phyloP scores from a whole-genome alignment of 2,888 invertebrate species.

The Polymixis flavicincta region DNA sequence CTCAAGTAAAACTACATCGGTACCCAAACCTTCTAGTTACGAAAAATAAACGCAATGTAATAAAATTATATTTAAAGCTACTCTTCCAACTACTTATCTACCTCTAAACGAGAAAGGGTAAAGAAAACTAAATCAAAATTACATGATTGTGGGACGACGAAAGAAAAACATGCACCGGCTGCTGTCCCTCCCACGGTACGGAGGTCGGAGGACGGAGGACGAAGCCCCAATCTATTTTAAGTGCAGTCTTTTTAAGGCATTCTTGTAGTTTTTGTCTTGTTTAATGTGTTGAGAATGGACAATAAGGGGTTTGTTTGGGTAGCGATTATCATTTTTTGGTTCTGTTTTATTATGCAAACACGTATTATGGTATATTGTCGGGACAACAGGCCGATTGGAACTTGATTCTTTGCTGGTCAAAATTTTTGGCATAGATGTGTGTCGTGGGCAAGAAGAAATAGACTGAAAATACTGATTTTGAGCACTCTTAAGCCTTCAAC shows the following conservation, averaged over 20 bases:
- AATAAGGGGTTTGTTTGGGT: background rate
- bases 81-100: constrained; percentile 7
- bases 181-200: constrained; percentile 38
- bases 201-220: constrained; percentile 14
- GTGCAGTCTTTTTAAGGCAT: constrained; percentile 41
- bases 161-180: constrained; percentile 43
- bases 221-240: constrained; percentile 43
- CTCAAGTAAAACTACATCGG: too few species aligned
- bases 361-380: too few species aligned
- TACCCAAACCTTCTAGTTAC: too few species aligned
- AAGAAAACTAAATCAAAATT: constrained; percentile 54
- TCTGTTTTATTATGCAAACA: background rate
- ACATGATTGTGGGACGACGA: constrained; percentile 35
- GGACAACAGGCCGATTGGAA: too few species aligned
- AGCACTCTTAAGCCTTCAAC: too few species aligned
- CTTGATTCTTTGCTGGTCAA: background rate
- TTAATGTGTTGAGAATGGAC: background rate
- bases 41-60: background rate
- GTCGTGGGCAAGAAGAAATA: too few species aligned
- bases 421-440: background rate
- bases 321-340: background rate
- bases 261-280: constrained; percentile 23
- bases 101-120: constrained; percentile 20
- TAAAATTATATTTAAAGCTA: constrained; percentile 13
- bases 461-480: too few species aligned